These are phyloP conservation scores for Drosophila differens DNA, from an alignment of 2,888 invertebrate species.

Conservation along the genomic window DNA sequence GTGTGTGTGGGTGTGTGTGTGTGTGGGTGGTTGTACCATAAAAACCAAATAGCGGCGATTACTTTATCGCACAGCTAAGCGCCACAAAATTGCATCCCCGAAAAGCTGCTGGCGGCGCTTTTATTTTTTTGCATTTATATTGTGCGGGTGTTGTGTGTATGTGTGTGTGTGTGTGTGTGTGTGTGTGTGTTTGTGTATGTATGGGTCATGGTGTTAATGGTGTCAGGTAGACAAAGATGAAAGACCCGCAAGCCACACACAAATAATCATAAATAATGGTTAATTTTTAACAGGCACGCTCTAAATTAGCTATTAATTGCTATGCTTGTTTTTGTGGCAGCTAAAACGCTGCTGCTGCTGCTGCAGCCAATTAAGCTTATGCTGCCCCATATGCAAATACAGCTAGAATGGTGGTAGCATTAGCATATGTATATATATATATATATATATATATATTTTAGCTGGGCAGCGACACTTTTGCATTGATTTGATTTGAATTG, in stretches of 20 bases:
- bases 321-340: conserved; percentile 12
- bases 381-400: conserved; percentile 63
- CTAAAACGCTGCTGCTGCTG: conserved; percentile 12
- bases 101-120: conserved; percentile 69
- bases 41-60: conserved; percentile 80
- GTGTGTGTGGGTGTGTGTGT: conserved; percentile 7
- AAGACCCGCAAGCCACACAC: conserved; percentile 67
- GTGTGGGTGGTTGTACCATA: conserved; percentile 44
- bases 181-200: conserved; percentile 13
- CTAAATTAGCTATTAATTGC: conserved; percentile 78
- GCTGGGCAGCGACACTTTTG: conserved; percentile 28
- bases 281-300: conserved; percentile 69
- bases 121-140: conserved; percentile 30
- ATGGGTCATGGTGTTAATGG: conserved; percentile 54
- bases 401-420: conserved; percentile 34
- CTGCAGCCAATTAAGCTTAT: conserved; percentile 70
- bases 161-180: conserved; percentile 10
- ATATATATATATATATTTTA: conserved; percentile 29
- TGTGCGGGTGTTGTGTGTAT: conserved; percentile 31
- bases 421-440: conserved; percentile 49
- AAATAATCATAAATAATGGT: conserved; percentile 81
- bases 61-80: conserved; percentile 73
- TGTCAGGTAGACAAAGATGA: conserved; percentile 56
- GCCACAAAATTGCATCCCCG: conserved; percentile 80
- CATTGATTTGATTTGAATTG: conserved; percentile 66